Percentiles rank a stretch among this genome's conserved stretches.
phyloP scores from a whole-genome alignment of 2,113 vertebrate species.

The Neolamprologus tretocephalus region DNA sequence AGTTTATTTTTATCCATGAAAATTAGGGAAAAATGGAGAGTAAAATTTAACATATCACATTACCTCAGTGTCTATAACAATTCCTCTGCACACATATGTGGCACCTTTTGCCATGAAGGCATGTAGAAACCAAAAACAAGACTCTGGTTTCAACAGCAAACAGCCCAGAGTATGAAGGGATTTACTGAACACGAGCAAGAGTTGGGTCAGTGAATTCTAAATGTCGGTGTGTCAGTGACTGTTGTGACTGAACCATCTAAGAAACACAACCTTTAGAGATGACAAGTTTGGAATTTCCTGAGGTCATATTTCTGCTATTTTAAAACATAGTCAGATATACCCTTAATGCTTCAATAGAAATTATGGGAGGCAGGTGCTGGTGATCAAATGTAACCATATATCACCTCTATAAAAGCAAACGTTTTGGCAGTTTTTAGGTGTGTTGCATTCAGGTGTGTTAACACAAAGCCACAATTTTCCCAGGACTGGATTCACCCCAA shows the following conservation, averaged over 20 bases:
- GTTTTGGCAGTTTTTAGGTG: not conserved
- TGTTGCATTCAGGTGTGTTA: not conserved
- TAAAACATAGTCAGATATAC: not conserved
- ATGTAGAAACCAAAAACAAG: not conserved
- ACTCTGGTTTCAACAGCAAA: not conserved
- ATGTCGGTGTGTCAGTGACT: not conserved
- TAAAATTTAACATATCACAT: not conserved
- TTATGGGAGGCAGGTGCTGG: rapidly evolving
- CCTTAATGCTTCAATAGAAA: not conserved
- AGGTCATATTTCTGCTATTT: not conserved
- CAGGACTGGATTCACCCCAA: not conserved
- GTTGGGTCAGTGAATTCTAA: not conserved
- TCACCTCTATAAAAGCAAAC: not conserved
- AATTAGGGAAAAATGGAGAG: not conserved
- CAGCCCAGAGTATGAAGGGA: not conserved
- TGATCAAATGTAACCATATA: not conserved
- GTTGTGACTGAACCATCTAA: not conserved
- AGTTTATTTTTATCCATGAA: not conserved
- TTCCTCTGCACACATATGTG: not conserved
- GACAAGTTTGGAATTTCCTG: not conserved
- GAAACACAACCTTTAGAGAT: not conserved
- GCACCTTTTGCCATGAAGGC: not conserved
- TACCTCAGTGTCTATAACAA: not conserved
- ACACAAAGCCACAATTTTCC: not conserved
- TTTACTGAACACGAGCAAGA: not conserved